Evolutionary conservation across 2,797 vertebrate species (phyloP).

Genomic region (Toxotes lorentzi): DNA sequence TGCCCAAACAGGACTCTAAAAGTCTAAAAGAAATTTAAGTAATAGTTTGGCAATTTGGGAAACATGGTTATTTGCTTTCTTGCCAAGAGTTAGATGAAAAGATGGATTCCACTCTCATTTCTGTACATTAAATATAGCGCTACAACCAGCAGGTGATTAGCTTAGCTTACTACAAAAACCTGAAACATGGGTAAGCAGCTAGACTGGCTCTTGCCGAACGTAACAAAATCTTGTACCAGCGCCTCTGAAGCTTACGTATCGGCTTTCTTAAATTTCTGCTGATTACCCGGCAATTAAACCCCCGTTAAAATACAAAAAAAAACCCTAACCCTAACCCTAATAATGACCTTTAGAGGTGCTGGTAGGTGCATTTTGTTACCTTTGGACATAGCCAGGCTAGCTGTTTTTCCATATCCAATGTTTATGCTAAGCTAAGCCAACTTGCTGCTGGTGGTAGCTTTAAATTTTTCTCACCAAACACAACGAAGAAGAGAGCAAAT

Average conservation of each 20-base stretch:
- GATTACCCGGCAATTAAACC: background rate
- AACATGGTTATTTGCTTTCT: constrained; percentile 17
- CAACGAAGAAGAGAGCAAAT: background rate
- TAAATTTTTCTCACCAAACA: background rate
- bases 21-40: constrained; percentile 26
- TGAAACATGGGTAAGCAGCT: background rate
- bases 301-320: background rate
- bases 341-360: background rate
- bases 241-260: background rate
- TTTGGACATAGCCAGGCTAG: background rate
- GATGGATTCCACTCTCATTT: background rate
- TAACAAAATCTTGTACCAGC: background rate
- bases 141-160: constrained; percentile 11
- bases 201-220: background rate
- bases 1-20: constrained; percentile 22
- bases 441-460: background rate
- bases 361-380: background rate
- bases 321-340: too few relatives aligned
- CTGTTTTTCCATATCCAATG: background rate
- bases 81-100: constrained; percentile 11
- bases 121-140: background rate
- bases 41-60: constrained; percentile 30
- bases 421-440: constrained; percentile 8
- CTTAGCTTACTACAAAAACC: constrained; percentile 7
- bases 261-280: background rate